Percentiles rank a stretch among this genome's conserved stretches.
phyloP scores from a whole-genome alignment of 2,888 invertebrate species.

The Ennomos quercinarius region DNA sequence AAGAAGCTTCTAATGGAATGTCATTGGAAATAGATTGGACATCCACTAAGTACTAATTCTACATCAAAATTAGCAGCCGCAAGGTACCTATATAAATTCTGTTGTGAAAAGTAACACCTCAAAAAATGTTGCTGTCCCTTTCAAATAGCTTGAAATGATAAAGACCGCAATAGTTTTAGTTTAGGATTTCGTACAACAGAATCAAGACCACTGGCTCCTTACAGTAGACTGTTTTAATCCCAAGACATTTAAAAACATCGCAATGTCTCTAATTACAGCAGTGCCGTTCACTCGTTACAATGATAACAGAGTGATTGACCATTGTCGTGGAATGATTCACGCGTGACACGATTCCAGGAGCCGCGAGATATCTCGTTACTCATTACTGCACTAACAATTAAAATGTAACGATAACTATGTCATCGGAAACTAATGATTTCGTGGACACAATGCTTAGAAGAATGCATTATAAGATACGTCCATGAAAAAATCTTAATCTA shows the following conservation, averaged over 20 bases:
- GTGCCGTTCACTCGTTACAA: constrained; percentile 29
- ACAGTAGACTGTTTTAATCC: not conserved
- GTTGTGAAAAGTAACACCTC: too few relatives aligned
- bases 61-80: too few relatives aligned
- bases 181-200: too few relatives aligned
- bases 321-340: constrained; percentile 61
- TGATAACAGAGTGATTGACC: constrained; percentile 50
- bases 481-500: too few relatives aligned
- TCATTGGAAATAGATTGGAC: too few relatives aligned
- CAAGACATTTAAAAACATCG: constrained; percentile 1
- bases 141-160: too few relatives aligned
- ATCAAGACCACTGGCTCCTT: too few relatives aligned
- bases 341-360: constrained; percentile 50
- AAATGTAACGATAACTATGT: constrained; percentile 45
- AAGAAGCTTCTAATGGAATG: too few relatives aligned
- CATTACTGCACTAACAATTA: constrained; percentile 54
- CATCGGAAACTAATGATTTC: constrained; percentile 31
- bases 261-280: constrained; percentile 20
- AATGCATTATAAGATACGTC: not conserved
- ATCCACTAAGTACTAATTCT: too few relatives aligned
- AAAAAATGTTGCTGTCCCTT: too few relatives aligned
- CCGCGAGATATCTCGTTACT: constrained; percentile 60
- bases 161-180: too few relatives aligned
- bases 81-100: too few relatives aligned
- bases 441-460: constrained; percentile 4